Percentiles rank a stretch among this genome's conserved stretches.
Conservation (phyloP, 2,113 vertebrate genomes). For the Amphiprion percula region DNA sequence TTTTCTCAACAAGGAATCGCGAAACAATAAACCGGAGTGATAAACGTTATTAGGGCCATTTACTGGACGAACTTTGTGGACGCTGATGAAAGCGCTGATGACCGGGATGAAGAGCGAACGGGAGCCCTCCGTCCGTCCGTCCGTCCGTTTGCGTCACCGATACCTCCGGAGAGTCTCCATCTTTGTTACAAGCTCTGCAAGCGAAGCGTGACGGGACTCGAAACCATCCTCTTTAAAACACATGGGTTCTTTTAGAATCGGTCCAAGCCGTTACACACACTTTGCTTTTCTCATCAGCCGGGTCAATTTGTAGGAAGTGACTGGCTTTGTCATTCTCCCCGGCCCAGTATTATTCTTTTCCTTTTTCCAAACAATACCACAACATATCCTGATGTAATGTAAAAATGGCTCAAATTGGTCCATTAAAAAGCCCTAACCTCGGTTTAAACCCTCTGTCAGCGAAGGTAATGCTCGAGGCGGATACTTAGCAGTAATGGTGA, state of each 20-base stretch:
- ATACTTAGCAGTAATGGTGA: slow-evolving; percentile 73
- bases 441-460: slow-evolving; percentile 47
- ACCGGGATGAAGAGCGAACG: slow-evolving; percentile 42
- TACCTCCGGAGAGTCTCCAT: slow-evolving; percentile 52
- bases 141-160: slow-evolving; percentile 60
- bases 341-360: slow-evolving; percentile 70
- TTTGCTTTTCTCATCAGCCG: slow-evolving; percentile 81
- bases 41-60: slow-evolving; percentile 46
- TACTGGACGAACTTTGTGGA: slow-evolving; percentile 41
- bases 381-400: slow-evolving; percentile 73
- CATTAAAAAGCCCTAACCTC: slow-evolving; percentile 70
- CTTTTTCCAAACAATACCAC: slow-evolving; percentile 78
- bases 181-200: slow-evolving; percentile 75
- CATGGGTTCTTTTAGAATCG: slow-evolving; percentile 58
- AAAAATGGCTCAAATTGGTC: slow-evolving; percentile 77
- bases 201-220: slow-evolving; percentile 69
- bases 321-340: slow-evolving; percentile 74
- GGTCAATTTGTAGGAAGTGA: slow-evolving; percentile 68
- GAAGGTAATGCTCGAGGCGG: slow-evolving; percentile 56
- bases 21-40: slow-evolving; percentile 44
- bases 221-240: slow-evolving; percentile 66
- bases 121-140: slow-evolving; percentile 23
- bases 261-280: slow-evolving; percentile 56
- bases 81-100: slow-evolving; percentile 48
- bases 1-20: slow-evolving; percentile 49